Base-by-base conservation (phyloP, 2,888 invertebrate species). In the Aphrophora alni region DNA sequence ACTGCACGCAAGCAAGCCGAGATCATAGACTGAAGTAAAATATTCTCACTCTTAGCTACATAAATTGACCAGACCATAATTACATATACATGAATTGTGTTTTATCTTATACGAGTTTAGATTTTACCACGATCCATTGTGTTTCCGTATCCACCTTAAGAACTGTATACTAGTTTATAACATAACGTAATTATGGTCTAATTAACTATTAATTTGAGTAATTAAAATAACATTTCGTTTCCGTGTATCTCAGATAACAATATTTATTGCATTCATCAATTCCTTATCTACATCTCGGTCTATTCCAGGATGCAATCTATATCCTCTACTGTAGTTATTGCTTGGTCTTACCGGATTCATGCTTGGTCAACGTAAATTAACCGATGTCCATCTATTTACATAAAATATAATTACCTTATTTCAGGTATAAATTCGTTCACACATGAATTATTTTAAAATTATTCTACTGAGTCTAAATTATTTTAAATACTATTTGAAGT, bases 1-100 rank as follows among this genome's bases (percentile, higher is more conserved):
- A 59, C 12, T 8, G 21, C 21, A n/a, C n/a, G 1, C 59, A 59
- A n/a, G 59, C 59, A 10, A 59, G 59, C 7, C 59, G n/a, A 59
- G 59, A 59, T 59, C 59, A 59, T 21, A 59, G 59, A 14, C 59
- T 59, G 59, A n/a, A 21, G 2, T 21, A 21, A 59, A 59, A 44
- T 44, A 44, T 59, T 59, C 59, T 59, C 59, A 59, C 59, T 59
- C 59, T 21, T 59, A 8, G 59, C 59, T 59, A 59, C 59, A 59
- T 59, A 59, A 59, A 59, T 59, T 21, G 59, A 59, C 59, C 59
- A 59, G 7, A 8, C 59, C 1, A 8, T 59, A 59, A 59, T 59
- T 59, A 59, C 59, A 59, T 59, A 59, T 59, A 59, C 59, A 59
- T 59, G 59, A 59, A 59, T 59, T 59, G 59, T 59, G 59, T 59